A percentile compares a stretch with the other conserved stretches of the same genome.
Evolutionary conservation across 2,113 vertebrate genomes (phyloP).

Genomic region (Oncorhynchus clarkii): DNA sequence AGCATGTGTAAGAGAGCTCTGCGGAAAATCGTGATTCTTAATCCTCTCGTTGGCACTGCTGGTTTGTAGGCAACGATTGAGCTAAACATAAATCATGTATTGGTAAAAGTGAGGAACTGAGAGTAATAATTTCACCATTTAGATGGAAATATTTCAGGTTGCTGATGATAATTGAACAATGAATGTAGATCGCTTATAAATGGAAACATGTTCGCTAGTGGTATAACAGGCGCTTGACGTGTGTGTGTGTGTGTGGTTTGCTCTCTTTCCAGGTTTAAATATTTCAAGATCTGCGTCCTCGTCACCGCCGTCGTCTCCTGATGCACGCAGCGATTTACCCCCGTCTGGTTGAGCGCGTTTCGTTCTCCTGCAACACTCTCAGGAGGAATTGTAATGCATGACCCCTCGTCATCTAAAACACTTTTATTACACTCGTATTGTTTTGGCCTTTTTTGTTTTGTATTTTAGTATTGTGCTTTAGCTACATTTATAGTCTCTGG

Average conservation of each 20-base stretch:
- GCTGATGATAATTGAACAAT: neutral
- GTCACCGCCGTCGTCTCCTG: conserved; percentile 77
- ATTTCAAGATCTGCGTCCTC: conserved; percentile 71
- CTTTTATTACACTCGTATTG: neutral
- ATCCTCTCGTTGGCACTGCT: conserved; percentile 10
- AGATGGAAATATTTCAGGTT: neutral
- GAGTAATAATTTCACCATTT: neutral
- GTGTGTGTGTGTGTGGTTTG: conserved; percentile 67
- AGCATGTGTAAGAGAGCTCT: neutral
- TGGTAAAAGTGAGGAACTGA: neutral
- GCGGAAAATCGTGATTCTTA: neutral
- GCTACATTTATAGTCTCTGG: conserved; percentile 11
- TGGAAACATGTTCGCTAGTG: neutral
- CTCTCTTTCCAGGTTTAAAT: conserved; percentile 83
- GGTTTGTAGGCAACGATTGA: neutral
- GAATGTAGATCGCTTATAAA: neutral
- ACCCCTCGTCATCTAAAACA: conserved; percentile 53
- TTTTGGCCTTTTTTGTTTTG: conserved; percentile 1
- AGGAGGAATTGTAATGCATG: conserved; percentile 69
- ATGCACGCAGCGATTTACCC: conserved; percentile 74
- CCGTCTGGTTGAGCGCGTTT: conserved; percentile 77
- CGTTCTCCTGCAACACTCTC: conserved; percentile 70
- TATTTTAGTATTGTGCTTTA: conserved; percentile 1
- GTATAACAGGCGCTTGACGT: conserved; percentile 63
- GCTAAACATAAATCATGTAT: conserved; percentile 5